Base-by-base conservation (phyloP, 2,113 vertebrate species). In the Limanda limanda region DNA sequence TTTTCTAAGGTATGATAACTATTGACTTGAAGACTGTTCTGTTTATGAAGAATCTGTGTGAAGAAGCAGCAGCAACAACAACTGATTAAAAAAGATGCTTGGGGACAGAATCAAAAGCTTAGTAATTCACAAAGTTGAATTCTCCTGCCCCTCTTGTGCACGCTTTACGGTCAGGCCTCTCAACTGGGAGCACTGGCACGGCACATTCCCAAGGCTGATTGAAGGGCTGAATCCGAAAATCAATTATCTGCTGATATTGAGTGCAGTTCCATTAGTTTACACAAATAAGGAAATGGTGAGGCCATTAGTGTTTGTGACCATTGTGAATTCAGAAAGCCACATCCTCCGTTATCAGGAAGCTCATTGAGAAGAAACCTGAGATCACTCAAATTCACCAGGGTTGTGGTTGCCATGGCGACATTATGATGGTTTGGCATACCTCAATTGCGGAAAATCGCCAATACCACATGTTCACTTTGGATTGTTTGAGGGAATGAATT, bases 201-300 rank as follows among this genome's bases (percentile, higher is more conserved):
- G 27, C 63, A 56, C 40, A 3, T 27, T 42, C 64, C 27, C 15
- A 68, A 40, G 6, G 6, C 56, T 31, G 48, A 75, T 48, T 70
- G 65, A 55, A 74, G 14, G 21, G n/a, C 61, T 57, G 57, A 56
- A 52, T 42, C 25, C 1, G 25, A 23, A 79, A 78, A 86, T 80
- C 80, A 85, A 84, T 86, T 62, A 81, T 68, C 48, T 63, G 68
- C 24, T n/a, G 24, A 71, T 23, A 69, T 1, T 18, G 51, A 76
- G 59, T 24, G 27, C 14, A 5, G 20, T 62, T 68, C 56, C 47
- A 75, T 77, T 85, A 27, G 21, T 76, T 82, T 76, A 70, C 45
- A 8, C 75, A 75, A 71, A 31, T 12, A 25, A 27, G 3, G 25
- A 27, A 66, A 27, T 13, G 47, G 35, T 25, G 11, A 63, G 12